A percentile compares a stretch with the other conserved stretches of the same genome.
Conservation (phyloP, 2,888 invertebrate species). For the Dicranocentrus wangi region DNA sequence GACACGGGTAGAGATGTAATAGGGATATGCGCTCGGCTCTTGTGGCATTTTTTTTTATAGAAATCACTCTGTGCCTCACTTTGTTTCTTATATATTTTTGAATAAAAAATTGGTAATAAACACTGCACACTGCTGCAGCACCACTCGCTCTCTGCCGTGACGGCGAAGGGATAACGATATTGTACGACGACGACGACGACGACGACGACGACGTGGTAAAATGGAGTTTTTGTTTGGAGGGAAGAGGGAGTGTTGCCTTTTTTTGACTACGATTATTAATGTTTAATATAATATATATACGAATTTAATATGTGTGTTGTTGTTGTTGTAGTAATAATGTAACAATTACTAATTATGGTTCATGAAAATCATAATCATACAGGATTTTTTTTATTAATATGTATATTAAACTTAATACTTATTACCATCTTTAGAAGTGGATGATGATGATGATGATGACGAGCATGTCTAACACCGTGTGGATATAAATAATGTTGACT, state of each 20-base stretch:
- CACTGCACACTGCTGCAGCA: no score
- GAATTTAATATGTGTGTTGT: no score
- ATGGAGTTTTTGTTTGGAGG: no score
- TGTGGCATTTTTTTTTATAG: background rate
- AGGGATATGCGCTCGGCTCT: background rate
- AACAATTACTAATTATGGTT: constrained; percentile 53
- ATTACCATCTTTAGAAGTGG: constrained; percentile 14
- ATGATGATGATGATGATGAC: constrained; percentile 17
- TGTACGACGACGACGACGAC: no score
- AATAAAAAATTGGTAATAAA: no score
- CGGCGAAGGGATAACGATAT: no score
- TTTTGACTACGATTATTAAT: background rate
- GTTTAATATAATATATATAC: no score
- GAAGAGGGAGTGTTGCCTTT: background rate
- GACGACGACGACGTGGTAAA: no score
- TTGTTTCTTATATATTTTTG: no score
- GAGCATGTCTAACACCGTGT: constrained; percentile 24
- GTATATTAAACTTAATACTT: constrained; percentile 35
- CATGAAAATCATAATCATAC: constrained; percentile 40
- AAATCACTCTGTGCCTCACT: background rate
- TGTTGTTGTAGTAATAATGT: constrained; percentile 26
- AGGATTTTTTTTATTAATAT: background rate
- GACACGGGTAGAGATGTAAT: constrained; percentile 8
- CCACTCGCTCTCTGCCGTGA: no score
- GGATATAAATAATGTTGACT: constrained; percentile 33